Percentiles rank a stretch among this genome's conserved stretches.
Conservation (phyloP, 2,797 vertebrate genomes). For the Lates japonicus region DNA sequence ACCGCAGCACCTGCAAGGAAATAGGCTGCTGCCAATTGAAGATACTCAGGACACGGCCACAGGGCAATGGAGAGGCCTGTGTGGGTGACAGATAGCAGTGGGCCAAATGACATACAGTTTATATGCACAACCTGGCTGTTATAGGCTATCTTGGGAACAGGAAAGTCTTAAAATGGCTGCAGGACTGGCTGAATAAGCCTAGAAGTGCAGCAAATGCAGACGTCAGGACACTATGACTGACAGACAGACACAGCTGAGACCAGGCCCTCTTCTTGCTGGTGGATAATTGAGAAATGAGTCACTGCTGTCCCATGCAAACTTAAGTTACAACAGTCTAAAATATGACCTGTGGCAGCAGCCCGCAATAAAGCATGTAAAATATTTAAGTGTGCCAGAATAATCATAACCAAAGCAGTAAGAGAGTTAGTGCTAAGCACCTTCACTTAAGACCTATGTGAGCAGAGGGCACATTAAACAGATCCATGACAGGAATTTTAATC, state of each 20-base stretch:
- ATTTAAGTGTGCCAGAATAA: constrained; percentile 48
- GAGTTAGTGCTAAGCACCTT: constrained; percentile 62
- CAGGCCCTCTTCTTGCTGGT: constrained; percentile 25
- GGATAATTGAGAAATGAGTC: constrained; percentile 26
- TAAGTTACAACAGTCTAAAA: constrained; percentile 22
- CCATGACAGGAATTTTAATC: constrained; percentile 87
- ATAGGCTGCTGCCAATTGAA: constrained; percentile 36
- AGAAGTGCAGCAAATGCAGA: constrained; percentile 38
- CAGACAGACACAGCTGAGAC: constrained; percentile 23
- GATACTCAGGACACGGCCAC: constrained; percentile 38
- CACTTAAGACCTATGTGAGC: constrained; percentile 55
- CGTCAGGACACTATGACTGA: constrained; percentile 4
- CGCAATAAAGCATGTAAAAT: constrained; percentile 44
- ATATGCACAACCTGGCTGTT: constrained; percentile 21
- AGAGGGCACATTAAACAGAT: constrained; percentile 78
- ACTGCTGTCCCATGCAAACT: neutral
- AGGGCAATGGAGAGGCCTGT: constrained; percentile 26
- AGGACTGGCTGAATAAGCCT: constrained; percentile 25
- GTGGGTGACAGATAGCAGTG: constrained; percentile 49
- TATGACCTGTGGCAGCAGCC: constrained; percentile 1
- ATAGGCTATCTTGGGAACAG: neutral
- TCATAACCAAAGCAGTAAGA: constrained; percentile 40
- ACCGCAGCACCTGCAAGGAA: constrained; percentile 63
- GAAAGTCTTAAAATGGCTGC: constrained; percentile 21
- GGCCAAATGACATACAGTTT: constrained; percentile 25